These are phyloP conservation scores for Perdita meconis DNA, from an alignment of 2,888 invertebrate genomes.

Conservation along the genomic window DNA sequence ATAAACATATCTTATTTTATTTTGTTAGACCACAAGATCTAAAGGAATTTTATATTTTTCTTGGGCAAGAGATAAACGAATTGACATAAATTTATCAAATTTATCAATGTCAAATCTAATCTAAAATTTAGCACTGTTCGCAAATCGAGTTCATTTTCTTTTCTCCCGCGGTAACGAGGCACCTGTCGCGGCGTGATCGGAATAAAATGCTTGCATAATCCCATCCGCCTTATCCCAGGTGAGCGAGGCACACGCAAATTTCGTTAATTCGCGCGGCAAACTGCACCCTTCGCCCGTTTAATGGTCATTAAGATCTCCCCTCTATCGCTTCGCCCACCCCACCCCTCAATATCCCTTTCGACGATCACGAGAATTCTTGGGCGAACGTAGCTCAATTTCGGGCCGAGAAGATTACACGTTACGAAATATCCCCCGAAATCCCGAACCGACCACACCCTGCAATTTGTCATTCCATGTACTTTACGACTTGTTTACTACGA, in stretches of 20 bases:
- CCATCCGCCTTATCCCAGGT: slow-evolving; percentile 17
- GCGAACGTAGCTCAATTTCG: background rate
- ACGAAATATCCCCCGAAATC: background rate
- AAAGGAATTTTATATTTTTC: too few species aligned
- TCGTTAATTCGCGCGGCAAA: slow-evolving; percentile 39
- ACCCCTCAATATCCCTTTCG: slow-evolving; percentile 37
- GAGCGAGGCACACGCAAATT: slow-evolving; percentile 44
- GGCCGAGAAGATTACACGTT: background rate
- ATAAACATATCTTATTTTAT: too few species aligned
- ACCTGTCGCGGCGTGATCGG: slow-evolving; percentile 6
- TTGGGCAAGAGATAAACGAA: too few species aligned
- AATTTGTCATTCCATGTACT: background rate
- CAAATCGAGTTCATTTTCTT: background rate
- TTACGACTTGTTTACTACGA: background rate
- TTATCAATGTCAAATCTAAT: too few species aligned
- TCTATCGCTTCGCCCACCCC: slow-evolving; percentile 9
- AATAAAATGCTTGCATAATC: slow-evolving; percentile 25
- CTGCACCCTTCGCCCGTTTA: slow-evolving; percentile 43
- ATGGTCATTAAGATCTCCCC: slow-evolving; percentile 35
- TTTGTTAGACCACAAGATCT: too few species aligned
- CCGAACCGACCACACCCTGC: background rate
- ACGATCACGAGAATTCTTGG: slow-evolving; percentile 16
- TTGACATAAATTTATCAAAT: too few species aligned
- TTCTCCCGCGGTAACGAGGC: background rate
- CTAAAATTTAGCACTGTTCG: too few species aligned